A percentile compares a stretch with the other conserved stretches of the same genome.
Conservation (phyloP, 2,797 vertebrate species). For the Erpetoichthys calabaricus region DNA sequence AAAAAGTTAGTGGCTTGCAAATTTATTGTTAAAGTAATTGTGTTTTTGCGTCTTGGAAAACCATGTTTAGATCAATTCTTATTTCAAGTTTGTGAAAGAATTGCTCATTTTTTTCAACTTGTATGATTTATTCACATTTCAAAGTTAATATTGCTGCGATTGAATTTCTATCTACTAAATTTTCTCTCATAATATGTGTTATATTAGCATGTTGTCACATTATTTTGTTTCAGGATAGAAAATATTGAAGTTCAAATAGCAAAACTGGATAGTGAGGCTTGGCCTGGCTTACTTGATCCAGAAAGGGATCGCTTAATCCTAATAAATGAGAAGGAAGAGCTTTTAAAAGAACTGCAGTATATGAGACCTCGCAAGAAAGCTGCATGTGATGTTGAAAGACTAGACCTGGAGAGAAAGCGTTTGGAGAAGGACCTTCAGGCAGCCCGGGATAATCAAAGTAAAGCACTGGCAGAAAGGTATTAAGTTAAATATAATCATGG, state of each 20-base stretch:
- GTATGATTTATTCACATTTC: too few species aligned
- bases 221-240: constrained; percentile 72
- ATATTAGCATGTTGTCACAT: too few species aligned
- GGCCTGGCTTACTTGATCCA: constrained; percentile 87
- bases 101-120: too few species aligned
- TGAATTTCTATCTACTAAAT: too few species aligned
- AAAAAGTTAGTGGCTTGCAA: too few species aligned
- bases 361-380: constrained; percentile 64
- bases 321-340: constrained; percentile 93
- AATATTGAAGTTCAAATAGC: constrained; percentile 90
- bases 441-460: constrained; percentile 86
- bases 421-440: constrained; percentile 84
- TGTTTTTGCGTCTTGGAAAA: too few species aligned
- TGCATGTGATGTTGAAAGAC: constrained; percentile 69
- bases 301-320: constrained; percentile 86
- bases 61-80: too few species aligned
- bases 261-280: constrained; percentile 84
- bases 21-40: too few species aligned
- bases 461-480: constrained; percentile 85
- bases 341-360: constrained; percentile 88
- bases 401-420: constrained; percentile 70
- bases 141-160: too few species aligned
- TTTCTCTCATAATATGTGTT: too few species aligned
- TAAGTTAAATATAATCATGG: constrained; percentile 8
- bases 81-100: too few species aligned